Evolutionary conservation across 2,888 invertebrate genomes (phyloP).

Genomic region (Latheticus oryzae): DNA sequence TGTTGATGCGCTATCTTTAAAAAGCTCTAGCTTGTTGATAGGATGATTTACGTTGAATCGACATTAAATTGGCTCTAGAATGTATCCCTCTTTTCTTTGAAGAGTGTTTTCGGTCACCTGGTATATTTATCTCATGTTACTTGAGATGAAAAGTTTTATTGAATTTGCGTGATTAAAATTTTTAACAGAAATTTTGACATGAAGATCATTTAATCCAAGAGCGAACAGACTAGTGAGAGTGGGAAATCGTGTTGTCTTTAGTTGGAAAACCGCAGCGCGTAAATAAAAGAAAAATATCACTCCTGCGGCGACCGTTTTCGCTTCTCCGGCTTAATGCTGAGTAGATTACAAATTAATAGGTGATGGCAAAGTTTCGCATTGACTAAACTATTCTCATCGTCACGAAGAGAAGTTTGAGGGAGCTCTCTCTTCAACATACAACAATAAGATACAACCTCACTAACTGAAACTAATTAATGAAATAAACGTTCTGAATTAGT

Average conservation of each 20-base stretch:
- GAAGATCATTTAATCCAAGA: too few relatives aligned
- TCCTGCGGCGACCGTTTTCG: constrained; percentile 6
- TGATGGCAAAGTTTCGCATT: constrained; percentile 18
- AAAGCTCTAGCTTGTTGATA: too few relatives aligned
- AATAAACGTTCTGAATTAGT: constrained; percentile 34
- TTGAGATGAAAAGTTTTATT: too few relatives aligned
- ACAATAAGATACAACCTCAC: constrained; percentile 11
- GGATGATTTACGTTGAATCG: too few relatives aligned
- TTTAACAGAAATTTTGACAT: too few relatives aligned
- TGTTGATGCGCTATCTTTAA: too few relatives aligned
- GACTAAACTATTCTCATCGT: constrained; percentile 8
- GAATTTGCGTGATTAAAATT: too few relatives aligned
- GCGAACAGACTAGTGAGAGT: too few relatives aligned
- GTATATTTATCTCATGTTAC: too few relatives aligned
- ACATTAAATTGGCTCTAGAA: too few relatives aligned
- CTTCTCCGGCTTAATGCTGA: constrained; percentile 6
- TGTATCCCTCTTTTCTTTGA: too few relatives aligned
- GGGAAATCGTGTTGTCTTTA: constrained; percentile 26
- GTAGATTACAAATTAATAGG: constrained; percentile 28
- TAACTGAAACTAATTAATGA: constrained; percentile 31
- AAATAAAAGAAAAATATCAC: constrained; percentile 11
- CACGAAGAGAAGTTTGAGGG: constrained; percentile 11
- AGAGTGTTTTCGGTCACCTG: too few relatives aligned
- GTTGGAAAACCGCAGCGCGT: constrained; percentile 13
- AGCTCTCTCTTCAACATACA: constrained; percentile 1